Conservation (phyloP, 2,113 vertebrate genomes). For the Muntiacus muntjak region DNA sequence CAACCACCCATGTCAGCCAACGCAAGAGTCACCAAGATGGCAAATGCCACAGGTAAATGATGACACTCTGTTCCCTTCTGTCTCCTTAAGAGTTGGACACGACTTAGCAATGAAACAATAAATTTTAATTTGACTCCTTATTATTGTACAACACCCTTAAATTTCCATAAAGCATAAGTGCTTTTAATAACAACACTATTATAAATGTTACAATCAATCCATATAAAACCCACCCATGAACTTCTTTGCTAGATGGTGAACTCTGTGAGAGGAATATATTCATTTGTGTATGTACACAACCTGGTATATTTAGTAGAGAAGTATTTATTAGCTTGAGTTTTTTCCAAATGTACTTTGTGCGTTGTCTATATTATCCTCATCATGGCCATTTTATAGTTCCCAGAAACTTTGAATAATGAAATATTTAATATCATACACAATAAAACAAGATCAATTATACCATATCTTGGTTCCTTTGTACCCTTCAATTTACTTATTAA, state of each 20-base stretch:
- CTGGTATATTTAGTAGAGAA: neutral
- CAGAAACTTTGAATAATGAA: neutral
- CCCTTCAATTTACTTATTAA: neutral
- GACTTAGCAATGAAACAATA: neutral
- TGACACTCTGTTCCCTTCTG: accelerated
- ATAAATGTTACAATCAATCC: neutral
- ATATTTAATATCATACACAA: neutral
- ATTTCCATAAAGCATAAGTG: neutral
- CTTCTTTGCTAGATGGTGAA: neutral
- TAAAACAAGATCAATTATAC: neutral
- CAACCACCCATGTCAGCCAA: neutral
- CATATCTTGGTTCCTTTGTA: neutral
- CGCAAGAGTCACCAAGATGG: neutral
- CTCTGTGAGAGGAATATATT: neutral
- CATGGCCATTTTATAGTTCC: neutral
- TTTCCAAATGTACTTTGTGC: neutral
- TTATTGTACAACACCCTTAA: neutral
- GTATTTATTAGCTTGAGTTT: neutral
- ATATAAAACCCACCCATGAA: neutral
- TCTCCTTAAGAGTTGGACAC: neutral
- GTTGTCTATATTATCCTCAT: neutral
- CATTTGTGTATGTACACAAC: neutral
- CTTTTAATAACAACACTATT: neutral
- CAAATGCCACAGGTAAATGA: neutral
- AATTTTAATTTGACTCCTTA: neutral